Base-by-base conservation (phyloP, 2,797 vertebrate genomes). In the Hylomyscus alleni region DNA sequence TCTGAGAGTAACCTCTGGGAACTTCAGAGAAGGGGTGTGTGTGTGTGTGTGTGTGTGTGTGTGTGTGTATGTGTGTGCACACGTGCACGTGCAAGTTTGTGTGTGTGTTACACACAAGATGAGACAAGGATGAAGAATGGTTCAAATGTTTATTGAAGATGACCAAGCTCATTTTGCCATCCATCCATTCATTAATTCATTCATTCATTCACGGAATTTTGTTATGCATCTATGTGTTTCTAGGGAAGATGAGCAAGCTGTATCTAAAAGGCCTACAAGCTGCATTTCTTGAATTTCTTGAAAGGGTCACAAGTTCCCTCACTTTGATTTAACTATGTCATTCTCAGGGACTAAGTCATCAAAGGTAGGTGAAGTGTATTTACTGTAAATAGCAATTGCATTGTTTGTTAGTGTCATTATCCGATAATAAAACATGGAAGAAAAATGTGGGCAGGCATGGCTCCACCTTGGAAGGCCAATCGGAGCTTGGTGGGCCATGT, bases 261-360 rank as follows among this genome's bases (percentile, higher is more conserved):
- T 4, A 73, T 15, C 7, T 58, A 75, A 92, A 1, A 77, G 85
- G 44, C 15, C 50, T 10, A 13, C 20, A 62, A 89, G 22, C 10
- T 47, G 9, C 9, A 58, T 5, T 24, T 31, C 9, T 90, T 95
- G 37, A 82, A 86, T 75, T 60, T 60, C 58, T 24, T 60, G 58
- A 77, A 54, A 94, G 89, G 67, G 5, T 67, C 58, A 95, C 31
- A 0, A 22, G 19, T n/a, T 67, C 50, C 69, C 5, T 17, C 22
- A 75, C 34, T 90, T 78, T 50, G 52, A 26, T 83, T 89, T 95
- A 89, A 67, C 9, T 9, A 40, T n/a, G 31, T 78, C 40, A 88
- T 94, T 93, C 96, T 91, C 34, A 62, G 75, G 31, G 4, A 77
- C 24, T 77, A 17, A 56, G 13, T 37, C 69, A 50, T 92, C 67